These are phyloP conservation scores for Hippocampus guttulatus DNA, from an alignment of 2,113 vertebrate species.

Conservation along the genomic window DNA sequence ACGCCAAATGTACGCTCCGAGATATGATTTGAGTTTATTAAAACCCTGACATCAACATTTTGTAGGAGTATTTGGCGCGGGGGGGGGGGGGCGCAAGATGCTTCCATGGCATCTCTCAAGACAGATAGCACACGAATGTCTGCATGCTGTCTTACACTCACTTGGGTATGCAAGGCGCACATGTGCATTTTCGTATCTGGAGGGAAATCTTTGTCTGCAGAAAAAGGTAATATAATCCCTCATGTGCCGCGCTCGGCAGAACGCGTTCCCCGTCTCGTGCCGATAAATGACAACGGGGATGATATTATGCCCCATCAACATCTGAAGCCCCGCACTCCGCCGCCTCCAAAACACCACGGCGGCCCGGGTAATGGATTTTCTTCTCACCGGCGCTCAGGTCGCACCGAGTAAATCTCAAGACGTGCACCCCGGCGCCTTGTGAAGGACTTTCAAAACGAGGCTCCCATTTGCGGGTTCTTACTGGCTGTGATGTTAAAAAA, in stretches of 20 bases:
- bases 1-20: constrained; percentile 26
- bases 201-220: constrained; percentile 30
- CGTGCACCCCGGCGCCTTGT: neutral
- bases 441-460: constrained; percentile 11
- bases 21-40: constrained; percentile 24
- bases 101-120: constrained; percentile 19
- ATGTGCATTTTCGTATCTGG: constrained; percentile 40
- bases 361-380: constrained; percentile 26
- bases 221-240: constrained; percentile 33
- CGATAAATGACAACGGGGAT: constrained; percentile 44
- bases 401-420: constrained; percentile 21
- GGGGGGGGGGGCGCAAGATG: neutral
- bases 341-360: constrained; percentile 21
- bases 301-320: constrained; percentile 57
- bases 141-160: constrained; percentile 37
- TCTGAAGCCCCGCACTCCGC: constrained; percentile 22
- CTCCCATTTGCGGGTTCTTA: constrained; percentile 25
- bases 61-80: constrained; percentile 6
- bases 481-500: constrained; percentile 5
- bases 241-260: constrained; percentile 14
- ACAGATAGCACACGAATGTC: constrained; percentile 31
- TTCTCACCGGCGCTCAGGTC: constrained; percentile 24
- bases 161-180: constrained; percentile 24
- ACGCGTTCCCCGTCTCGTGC: constrained; percentile 43
- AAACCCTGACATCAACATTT: constrained; percentile 37